These are phyloP conservation scores for Pollenia angustigena DNA, from an alignment of 2,888 invertebrate species.

Conservation along the genomic window DNA sequence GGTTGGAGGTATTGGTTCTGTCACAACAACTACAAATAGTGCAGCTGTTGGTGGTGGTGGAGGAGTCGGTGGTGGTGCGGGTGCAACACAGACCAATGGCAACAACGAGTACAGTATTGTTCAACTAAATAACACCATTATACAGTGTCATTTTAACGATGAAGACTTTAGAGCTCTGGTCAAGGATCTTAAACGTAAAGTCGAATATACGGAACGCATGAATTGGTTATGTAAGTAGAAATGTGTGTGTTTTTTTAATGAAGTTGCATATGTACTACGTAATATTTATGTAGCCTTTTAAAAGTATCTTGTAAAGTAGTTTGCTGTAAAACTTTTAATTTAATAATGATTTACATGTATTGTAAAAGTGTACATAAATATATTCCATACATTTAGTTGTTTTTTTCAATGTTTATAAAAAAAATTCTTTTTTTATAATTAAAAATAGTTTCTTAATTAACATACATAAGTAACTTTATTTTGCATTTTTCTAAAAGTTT, in stretches of 20 bases:
- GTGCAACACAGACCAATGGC: conserved; percentile 77
- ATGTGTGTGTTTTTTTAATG: neutral
- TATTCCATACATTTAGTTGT: too few relatives aligned
- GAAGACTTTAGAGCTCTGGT: conserved; percentile 83
- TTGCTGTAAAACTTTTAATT: too few relatives aligned
- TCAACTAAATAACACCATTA: conserved; percentile 83
- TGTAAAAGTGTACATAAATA: too few relatives aligned
- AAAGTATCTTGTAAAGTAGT: too few relatives aligned
- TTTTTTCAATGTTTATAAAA: too few relatives aligned
- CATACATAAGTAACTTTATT: too few relatives aligned
- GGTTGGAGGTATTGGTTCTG: conserved; percentile 69
- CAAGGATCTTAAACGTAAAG: conserved; percentile 84
- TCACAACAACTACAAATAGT: conserved; percentile 70
- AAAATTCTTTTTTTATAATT: too few relatives aligned
- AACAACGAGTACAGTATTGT: conserved; percentile 83
- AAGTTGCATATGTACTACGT: neutral
- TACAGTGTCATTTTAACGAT: conserved; percentile 84
- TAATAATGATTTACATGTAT: too few relatives aligned
- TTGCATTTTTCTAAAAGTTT: too few relatives aligned
- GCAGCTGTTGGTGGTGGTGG: conserved; percentile 64
- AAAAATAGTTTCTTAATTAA: too few relatives aligned
- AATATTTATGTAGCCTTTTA: neutral
- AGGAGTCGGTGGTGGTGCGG: conserved; percentile 38
- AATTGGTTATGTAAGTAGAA: conserved; percentile 84
- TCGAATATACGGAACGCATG: conserved; percentile 84